Conservation (phyloP, 2,797 vertebrate species). For the Pseudomugil gertrudae region DNA sequence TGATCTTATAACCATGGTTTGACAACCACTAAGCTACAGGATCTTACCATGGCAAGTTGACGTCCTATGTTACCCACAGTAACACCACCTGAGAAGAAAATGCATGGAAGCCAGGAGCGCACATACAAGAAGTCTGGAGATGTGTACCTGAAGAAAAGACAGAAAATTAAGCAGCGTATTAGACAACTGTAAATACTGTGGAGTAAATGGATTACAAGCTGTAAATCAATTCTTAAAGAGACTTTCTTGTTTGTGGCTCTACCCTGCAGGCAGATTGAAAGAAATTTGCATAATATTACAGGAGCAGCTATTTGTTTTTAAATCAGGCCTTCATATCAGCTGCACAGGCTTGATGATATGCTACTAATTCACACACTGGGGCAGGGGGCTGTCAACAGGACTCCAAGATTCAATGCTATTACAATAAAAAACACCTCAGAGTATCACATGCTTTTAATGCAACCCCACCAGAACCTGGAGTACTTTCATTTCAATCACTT, state of each 20-base stretch:
- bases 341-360: neutral
- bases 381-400: conserved; percentile 39
- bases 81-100: conserved; percentile 98
- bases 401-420: conserved; percentile 6
- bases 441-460: neutral
- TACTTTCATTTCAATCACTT: neutral
- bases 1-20: too few species aligned
- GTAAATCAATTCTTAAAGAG: neutral
- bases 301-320: neutral
- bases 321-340: neutral
- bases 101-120: conserved; percentile 97
- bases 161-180: neutral
- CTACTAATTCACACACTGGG: neutral
- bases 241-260: neutral
- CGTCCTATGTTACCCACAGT: conserved; percentile 98
- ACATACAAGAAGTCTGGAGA: conserved; percentile 96
- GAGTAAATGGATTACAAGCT: neutral
- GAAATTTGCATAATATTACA: neutral
- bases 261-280: neutral
- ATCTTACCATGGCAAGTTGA: conserved; percentile 94
- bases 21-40: neutral
- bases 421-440: neutral
- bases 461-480: neutral
- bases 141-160: conserved; percentile 86
- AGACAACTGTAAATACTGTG: conserved; percentile 11